phyloP scores from a whole-genome alignment of 2,888 invertebrate genomes.

The Athrips mouffetella region DNA sequence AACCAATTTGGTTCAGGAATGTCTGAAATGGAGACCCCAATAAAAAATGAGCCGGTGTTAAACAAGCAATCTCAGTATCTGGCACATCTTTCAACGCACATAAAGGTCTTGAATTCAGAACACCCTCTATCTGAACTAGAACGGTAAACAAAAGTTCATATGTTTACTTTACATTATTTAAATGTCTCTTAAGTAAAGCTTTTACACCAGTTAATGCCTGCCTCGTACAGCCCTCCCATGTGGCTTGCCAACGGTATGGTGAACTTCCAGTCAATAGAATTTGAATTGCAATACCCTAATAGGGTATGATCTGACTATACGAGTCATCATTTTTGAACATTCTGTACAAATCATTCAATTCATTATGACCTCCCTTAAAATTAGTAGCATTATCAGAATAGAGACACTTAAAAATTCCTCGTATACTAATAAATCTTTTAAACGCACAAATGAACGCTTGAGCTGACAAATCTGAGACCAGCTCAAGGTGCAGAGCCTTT shows the following conservation, averaged over 20 bases:
- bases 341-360: too few relatives aligned
- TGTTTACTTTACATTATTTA: background rate
- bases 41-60: background rate
- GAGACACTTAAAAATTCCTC: too few relatives aligned
- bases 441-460: too few relatives aligned
- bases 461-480: too few relatives aligned
- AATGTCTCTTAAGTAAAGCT: background rate
- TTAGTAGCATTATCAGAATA: too few relatives aligned
- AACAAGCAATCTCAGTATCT: background rate
- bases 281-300: background rate
- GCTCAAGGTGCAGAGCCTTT: too few relatives aligned
- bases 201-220: too few relatives aligned
- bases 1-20: background rate
- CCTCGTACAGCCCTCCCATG: too few relatives aligned
- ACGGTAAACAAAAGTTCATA: background rate
- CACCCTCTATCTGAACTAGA: background rate
- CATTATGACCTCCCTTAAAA: too few relatives aligned
- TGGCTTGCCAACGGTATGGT: background rate
- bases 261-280: background rate
- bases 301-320: background rate
- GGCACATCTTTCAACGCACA: background rate
- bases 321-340: background rate
- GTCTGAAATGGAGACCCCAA: background rate
- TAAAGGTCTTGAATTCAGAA: background rate
- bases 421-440: too few relatives aligned